A percentile compares a stretch with the other conserved stretches of the same genome.
These are phyloP conservation scores for Oryzias woworae DNA, from an alignment of 2,113 vertebrate species.

Conservation along the genomic window DNA sequence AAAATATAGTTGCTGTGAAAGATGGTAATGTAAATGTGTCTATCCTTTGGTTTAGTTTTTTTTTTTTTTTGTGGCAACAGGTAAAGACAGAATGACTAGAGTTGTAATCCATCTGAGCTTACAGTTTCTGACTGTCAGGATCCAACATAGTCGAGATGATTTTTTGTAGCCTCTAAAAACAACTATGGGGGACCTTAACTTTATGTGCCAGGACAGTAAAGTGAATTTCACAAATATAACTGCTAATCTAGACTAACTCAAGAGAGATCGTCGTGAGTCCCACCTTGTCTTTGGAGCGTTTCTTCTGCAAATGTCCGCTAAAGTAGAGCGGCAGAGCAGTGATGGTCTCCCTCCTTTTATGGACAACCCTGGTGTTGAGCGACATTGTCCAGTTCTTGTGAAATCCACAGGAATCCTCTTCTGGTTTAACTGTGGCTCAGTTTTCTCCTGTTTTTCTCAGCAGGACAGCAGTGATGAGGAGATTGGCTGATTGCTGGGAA, in stretches of 20 bases:
- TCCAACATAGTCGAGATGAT: too few species aligned
- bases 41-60: too few species aligned
- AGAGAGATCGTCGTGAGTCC: neutral
- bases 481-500: neutral
- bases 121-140: too few species aligned
- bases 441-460: neutral
- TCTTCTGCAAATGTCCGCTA: constrained; percentile 61
- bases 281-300: constrained; percentile 56
- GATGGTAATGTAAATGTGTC: too few species aligned
- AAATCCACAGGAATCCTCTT: neutral
- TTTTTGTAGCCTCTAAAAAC: too few species aligned
- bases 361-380: constrained; percentile 16
- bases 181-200: too few species aligned
- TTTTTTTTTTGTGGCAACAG: too few species aligned
- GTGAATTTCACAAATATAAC: too few species aligned
- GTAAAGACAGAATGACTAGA: too few species aligned
- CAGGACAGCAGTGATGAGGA: neutral
- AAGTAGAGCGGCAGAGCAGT: constrained; percentile 71
- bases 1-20: too few species aligned
- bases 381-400: constrained; percentile 35
- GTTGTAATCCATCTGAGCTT: too few species aligned
- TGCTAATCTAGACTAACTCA: too few species aligned
- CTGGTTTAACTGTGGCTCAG: neutral
- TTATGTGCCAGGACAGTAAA: neutral
- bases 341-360: constrained; percentile 54